Base-by-base conservation (phyloP, 2,888 invertebrate species). In the Criorhina ranunculi region DNA sequence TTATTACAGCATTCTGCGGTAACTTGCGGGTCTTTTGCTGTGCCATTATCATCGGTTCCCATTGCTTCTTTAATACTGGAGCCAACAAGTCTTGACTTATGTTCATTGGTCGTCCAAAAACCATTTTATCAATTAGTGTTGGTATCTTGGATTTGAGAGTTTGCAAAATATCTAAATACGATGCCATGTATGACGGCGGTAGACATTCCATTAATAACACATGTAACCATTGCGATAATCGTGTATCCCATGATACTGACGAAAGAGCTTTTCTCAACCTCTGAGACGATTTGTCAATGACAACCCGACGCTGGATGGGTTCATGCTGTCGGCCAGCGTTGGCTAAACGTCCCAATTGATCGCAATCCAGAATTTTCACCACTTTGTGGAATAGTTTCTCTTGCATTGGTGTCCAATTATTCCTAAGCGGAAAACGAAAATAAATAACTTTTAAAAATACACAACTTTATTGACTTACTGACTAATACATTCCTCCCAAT, bases 141-240 rank as follows among this genome's bases (percentile, higher is more conserved):
- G 96, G 96, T 76, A 96, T 91, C 92, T 96, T 95, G 9, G 93
- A 91, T 89, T 94, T 94, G 15, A 95, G 89, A 0, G 94, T 95
- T 92, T 96, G 96, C 86, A 97, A 91, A 59, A 96, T 95, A 88
- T 97, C 96, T 15, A 96, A 92, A 91, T 97, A 97, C 6, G 94
- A 94, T 0, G 94, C 94, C 87, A 96, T 93, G 89, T 95, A 95
- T 5, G 93, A 93, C 15, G 93, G 93, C 60, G 94, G 94, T 53
- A 96, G 91, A 88, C 94, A 92, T 83, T 96, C 96, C 87, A 96
- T 93, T 6, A 97, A 90, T 8, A 95, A 90, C 46, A 93, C 92
- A 90, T 97, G 96, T 35, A 97, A 90, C 97, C 97, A 97, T 87
- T 96, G 95, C 0, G 94, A 93, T 24, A 95, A 91, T 86, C 94